Conservation (phyloP, 2,113 vertebrate species). For the Beaufortia kweichowensis region DNA sequence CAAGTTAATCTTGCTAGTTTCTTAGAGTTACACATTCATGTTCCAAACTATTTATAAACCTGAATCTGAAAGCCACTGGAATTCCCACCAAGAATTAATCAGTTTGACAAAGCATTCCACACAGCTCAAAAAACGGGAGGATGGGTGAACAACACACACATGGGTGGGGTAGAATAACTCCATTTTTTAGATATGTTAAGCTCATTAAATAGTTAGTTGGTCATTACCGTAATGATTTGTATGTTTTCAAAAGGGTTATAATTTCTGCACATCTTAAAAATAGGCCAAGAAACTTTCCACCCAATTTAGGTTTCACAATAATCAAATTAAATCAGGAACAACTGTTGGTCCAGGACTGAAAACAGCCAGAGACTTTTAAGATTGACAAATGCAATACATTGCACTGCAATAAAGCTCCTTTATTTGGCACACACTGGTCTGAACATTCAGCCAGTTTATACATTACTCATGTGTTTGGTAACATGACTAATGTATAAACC, state of each 20-base stretch:
- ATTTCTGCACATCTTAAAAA: too few species aligned
- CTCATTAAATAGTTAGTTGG: neutral
- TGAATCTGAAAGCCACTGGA: constrained; percentile 16
- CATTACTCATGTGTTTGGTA: neutral
- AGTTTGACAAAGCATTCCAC: constrained; percentile 41
- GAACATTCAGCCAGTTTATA: neutral
- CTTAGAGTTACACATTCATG: neutral
- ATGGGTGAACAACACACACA: constrained; percentile 1
- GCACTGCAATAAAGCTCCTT: too few species aligned
- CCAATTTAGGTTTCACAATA: too few species aligned
- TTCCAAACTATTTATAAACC: neutral
- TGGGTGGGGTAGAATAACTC: constrained; percentile 11
- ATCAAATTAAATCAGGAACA: too few species aligned
- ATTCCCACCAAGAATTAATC: constrained; percentile 29
- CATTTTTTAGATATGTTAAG: neutral
- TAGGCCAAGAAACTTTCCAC: too few species aligned
- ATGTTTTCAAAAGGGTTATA: neutral
- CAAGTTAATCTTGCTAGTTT: neutral
- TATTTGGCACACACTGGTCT: too few species aligned
- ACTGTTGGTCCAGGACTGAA: too few species aligned
- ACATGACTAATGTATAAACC: neutral
- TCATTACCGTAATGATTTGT: neutral
- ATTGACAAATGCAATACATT: neutral
- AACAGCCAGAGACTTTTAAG: neutral
- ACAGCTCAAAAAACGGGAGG: neutral